Percentiles rank a stretch among this genome's conserved stretches.
Evolutionary conservation across 2,113 vertebrate genomes (phyloP).

Genomic region (Casuarius casuarius): DNA sequence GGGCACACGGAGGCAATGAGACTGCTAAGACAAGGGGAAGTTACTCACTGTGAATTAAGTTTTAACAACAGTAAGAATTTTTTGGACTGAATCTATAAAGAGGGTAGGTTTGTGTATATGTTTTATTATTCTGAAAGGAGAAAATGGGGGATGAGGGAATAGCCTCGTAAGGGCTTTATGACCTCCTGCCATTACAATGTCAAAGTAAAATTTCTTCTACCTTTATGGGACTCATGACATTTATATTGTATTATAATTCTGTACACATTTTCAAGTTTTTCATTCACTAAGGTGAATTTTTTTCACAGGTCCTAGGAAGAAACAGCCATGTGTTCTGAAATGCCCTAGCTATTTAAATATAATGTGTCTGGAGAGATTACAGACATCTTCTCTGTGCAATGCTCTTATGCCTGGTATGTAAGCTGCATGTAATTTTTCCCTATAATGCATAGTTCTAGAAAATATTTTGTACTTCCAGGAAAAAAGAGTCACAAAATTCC

Average conservation of each 20-base stretch:
- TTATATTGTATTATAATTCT: not conserved
- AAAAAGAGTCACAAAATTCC: not conserved
- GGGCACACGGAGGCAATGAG: no score
- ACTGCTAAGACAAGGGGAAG: accelerated
- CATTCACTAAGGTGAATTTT: not conserved
- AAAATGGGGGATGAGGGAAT: not conserved
- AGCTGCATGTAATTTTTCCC: not conserved
- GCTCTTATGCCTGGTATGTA: not conserved
- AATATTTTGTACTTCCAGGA: not conserved
- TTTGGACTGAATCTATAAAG: not conserved
- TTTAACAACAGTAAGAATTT: accelerated
- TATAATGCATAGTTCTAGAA: not conserved
- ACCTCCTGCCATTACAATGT: not conserved
- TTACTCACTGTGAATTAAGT: not conserved
- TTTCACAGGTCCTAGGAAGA: not conserved
- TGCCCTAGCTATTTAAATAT: not conserved
- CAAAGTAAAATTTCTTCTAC: not conserved
- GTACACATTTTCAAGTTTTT: not conserved
- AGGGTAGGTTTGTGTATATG: accelerated
- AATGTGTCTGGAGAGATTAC: accelerated
- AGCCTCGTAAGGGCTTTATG: accelerated
- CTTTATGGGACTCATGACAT: not conserved
- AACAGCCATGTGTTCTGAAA: not conserved
- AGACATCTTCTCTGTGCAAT: not conserved
- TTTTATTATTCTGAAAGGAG: not conserved